Percentiles rank a stretch among this genome's conserved stretches.
Evolutionary conservation across 1,140 invertebrate genomes (phyloP).

Genomic region (Batillaria attramentaria): DNA sequence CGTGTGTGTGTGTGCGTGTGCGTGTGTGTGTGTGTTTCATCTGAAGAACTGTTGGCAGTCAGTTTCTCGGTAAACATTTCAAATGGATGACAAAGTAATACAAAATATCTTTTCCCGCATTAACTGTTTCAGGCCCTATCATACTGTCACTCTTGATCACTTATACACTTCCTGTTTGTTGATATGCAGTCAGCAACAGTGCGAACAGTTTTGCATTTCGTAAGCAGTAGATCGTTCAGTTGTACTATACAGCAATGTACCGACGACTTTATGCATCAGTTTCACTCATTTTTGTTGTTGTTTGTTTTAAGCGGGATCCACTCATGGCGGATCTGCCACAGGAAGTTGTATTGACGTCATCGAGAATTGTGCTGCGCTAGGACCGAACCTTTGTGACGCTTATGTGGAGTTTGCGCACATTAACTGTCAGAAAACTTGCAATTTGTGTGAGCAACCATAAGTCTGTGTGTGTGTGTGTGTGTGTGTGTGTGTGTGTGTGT

Average conservation of each 20-base stretch:
- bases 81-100: neutral
- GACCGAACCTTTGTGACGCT: conserved; percentile 39
- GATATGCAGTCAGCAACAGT: neutral
- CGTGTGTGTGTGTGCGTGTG: neutral
- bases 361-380: conserved; percentile 45
- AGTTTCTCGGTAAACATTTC: neutral
- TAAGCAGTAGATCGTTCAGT: too few species aligned
- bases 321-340: neutral
- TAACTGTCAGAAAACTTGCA: conserved; percentile 52
- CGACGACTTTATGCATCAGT: too few species aligned
- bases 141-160: neutral
- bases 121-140: neutral
- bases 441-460: conserved; percentile 39
- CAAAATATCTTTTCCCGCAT: neutral
- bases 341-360: conserved; percentile 44
- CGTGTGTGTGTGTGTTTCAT: neutral
- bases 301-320: neutral
- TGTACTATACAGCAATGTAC: too few species aligned
- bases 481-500: too few species aligned
- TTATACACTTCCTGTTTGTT: neutral
- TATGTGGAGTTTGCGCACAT: conserved; percentile 47
- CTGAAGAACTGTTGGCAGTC: too few species aligned
- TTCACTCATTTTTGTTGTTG: too few species aligned
- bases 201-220: too few species aligned
- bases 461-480: neutral